phyloP scores from a whole-genome alignment of 2,797 vertebrate genomes.

The Antrozous pallidus region DNA sequence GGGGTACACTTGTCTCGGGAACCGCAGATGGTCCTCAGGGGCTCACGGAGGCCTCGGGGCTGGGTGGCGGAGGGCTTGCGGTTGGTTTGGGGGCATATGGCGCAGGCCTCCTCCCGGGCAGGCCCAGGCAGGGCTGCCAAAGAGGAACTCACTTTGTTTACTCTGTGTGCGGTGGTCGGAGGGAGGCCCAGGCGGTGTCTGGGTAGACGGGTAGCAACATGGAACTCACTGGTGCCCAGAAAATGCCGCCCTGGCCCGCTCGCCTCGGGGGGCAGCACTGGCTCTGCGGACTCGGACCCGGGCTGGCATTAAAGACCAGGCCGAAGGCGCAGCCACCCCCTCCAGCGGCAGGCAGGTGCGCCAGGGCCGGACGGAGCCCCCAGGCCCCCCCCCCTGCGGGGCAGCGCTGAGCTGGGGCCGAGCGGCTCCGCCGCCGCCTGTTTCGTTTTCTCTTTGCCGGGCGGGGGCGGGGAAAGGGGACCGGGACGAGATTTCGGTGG shows the following conservation, averaged over 20 bases:
- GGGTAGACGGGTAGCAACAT: neutral
- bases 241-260: neutral
- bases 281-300: too few relatives aligned
- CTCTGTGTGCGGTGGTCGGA: neutral
- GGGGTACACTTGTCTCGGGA: too few relatives aligned
- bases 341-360: constrained; percentile 26
- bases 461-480: constrained; percentile 21
- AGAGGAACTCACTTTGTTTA: neutral
- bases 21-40: neutral
- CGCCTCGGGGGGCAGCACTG: neutral
- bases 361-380: neutral
- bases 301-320: too few relatives aligned
- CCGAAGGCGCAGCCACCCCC: constrained; percentile 7
- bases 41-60: neutral
- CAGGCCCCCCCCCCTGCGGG: too few relatives aligned
- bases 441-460: constrained; percentile 72
- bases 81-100: neutral
- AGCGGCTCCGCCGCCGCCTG: neutral
- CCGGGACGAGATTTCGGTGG: constrained; percentile 41
- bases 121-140: neutral
- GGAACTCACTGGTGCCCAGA: neutral
- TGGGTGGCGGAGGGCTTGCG: neutral
- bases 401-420: too few relatives aligned
- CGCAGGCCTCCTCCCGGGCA: neutral
- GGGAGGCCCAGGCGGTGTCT: constrained; percentile 10